Percentiles rank a stretch among this genome's conserved stretches.
Evolutionary conservation across 1,140 invertebrate species (phyloP).

Genomic region (Dolichoris vasculosae): DNA sequence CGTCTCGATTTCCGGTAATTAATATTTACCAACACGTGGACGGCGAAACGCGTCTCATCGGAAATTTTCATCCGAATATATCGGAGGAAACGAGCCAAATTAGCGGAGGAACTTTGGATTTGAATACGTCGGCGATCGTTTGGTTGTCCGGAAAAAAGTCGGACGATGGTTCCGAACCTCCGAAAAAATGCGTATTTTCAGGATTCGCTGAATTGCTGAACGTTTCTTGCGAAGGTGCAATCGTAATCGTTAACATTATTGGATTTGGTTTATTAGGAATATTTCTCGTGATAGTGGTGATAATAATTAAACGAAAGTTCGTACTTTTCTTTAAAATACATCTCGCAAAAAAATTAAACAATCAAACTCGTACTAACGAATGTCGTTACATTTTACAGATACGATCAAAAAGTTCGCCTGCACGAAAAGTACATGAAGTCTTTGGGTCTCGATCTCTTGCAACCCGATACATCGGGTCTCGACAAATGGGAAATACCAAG

Average conservation of each 20-base stretch:
- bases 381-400: slow-evolving; percentile 70
- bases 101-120: slow-evolving; percentile 71
- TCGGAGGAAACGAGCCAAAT: slow-evolving; percentile 65
- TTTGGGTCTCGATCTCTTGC: slow-evolving; percentile 79
- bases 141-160: slow-evolving; percentile 81
- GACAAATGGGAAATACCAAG: slow-evolving; percentile 92
- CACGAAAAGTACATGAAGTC: slow-evolving; percentile 85
- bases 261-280: slow-evolving; percentile 79
- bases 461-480: slow-evolving; percentile 74
- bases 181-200: slow-evolving; percentile 78
- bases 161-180: slow-evolving; percentile 80
- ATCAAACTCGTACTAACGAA: neutral
- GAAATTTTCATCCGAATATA: slow-evolving; percentile 79
- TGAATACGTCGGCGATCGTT: slow-evolving; percentile 77
- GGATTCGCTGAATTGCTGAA: slow-evolving; percentile 79
- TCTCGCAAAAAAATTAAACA: neutral
- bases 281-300: slow-evolving; percentile 78
- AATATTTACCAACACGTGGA: slow-evolving; percentile 83
- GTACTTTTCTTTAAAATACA: slow-evolving; percentile 39
- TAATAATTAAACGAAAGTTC: slow-evolving; percentile 82
- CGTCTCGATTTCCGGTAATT: slow-evolving; percentile 82
- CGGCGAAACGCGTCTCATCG: slow-evolving; percentile 76
- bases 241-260: slow-evolving; percentile 82
- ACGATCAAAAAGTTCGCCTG: slow-evolving; percentile 81
- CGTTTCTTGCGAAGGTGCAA: slow-evolving; percentile 83